Evolutionary conservation across 2,113 vertebrate species (phyloP).

Genomic region (Archocentrus centrarchus): DNA sequence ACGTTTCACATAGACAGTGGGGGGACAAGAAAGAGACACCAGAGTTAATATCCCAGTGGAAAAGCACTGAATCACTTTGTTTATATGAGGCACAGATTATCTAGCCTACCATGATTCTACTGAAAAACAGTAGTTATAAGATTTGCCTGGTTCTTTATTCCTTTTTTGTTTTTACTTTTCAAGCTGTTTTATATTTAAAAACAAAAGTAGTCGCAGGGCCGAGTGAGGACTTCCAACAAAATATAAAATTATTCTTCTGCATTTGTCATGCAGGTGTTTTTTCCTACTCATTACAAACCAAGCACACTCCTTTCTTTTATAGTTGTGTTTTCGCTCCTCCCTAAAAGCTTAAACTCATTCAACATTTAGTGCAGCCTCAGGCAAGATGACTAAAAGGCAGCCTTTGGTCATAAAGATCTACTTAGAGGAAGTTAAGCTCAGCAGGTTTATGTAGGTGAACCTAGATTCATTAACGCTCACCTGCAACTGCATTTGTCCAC

Average conservation of each 20-base stretch:
- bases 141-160: not conserved
- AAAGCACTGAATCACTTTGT: fast-evolving
- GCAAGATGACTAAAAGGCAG: not conserved
- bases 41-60: not conserved
- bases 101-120: not conserved
- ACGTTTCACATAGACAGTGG: not conserved
- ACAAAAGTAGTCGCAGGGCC: too few species aligned
- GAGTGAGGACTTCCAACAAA: not conserved
- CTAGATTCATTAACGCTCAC: not conserved
- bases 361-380: not conserved
- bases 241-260: not conserved
- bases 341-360: not conserved
- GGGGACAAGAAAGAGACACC: not conserved
- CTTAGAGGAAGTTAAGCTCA: not conserved
- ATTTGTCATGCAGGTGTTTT: too few species aligned
- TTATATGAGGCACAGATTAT: not conserved
- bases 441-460: not conserved
- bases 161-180: too few species aligned
- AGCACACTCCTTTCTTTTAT: not conserved
- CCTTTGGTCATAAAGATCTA: not conserved
- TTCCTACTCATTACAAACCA: too few species aligned
- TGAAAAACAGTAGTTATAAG: not conserved
- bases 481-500: not conserved
- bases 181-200: too few species aligned
- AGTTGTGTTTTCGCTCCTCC: not conserved